Conservation (phyloP, 92 coral and sea anemone genomes). For the Muricea muricata region DNA sequence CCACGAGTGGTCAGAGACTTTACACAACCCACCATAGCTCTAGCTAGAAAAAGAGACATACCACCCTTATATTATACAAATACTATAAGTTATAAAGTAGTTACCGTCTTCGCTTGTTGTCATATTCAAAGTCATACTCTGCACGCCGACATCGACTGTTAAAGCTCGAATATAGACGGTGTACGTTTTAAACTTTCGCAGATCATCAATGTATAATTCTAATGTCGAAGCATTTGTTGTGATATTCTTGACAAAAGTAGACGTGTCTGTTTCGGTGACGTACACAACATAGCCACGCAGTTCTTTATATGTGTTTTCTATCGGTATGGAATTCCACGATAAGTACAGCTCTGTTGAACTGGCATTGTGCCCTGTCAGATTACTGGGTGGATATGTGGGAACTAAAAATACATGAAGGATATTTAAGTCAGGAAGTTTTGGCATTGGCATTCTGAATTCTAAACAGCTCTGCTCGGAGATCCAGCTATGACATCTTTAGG, state of each 20-base stretch:
- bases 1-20: too few relatives aligned
- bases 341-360: slow-evolving; percentile 29
- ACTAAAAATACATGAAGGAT: background rate
- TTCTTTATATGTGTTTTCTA: slow-evolving; percentile 2
- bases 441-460: too few relatives aligned
- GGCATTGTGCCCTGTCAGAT: slow-evolving; percentile 2
- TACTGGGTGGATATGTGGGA: slow-evolving; percentile 10
- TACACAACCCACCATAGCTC: too few relatives aligned
- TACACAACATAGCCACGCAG: slow-evolving; percentile 23
- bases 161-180: slow-evolving; percentile 17
- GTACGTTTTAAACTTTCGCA: slow-evolving; percentile 4
- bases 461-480: too few relatives aligned
- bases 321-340: background rate
- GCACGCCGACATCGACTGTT: slow-evolving; percentile 1
- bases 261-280: slow-evolving; percentile 1
- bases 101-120: slow-evolving; percentile 32
- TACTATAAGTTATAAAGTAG: background rate
- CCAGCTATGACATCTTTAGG: too few relatives aligned
- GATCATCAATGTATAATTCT: background rate
- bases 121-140: slow-evolving; percentile 11
- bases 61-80: too few relatives aligned
- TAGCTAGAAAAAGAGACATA: too few relatives aligned
- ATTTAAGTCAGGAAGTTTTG: background rate
- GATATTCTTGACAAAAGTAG: slow-evolving; percentile 6
- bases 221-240: slow-evolving; percentile 7